Base-by-base conservation (phyloP, 2,113 vertebrate species). In the Antigone vipio region DNA sequence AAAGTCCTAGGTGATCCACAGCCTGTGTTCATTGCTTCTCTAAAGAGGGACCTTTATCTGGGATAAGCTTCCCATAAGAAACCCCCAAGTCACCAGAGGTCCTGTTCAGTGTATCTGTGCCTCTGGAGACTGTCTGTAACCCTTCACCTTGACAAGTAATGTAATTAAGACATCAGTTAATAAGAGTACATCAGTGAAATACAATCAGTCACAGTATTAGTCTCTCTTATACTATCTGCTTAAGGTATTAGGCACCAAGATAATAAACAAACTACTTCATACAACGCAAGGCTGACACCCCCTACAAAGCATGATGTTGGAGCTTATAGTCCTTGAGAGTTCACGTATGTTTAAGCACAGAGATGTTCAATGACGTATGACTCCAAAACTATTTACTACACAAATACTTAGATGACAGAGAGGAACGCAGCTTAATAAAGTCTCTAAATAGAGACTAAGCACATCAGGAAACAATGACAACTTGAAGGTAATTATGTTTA, bases 401-500 rank as follows among this genome's bases (percentile, higher is more conserved):
- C 30, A 91, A 92, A 89, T 69, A 53, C n/a, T 69, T 64, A 73
- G 27, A 92, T 49, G 30, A 68, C 68, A 64, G 56, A 87, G 77
- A 86, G 2, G 4, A 95, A 91, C 87, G 44, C 32, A 87, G 35
- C 18, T 85, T 86, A 85, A 72, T 93, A 45, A 32, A 82, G 23
- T 35, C 40, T 90, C 62, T 34, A 50, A 89, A 81, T 6, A 87
- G 66, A 91, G 42, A 92, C n/a, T 78, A 81, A 64, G 77, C 35
- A 78, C 47, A 85, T 64, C 56, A 85, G 69, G 40, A 91, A 95
- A 89, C 1, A 3, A 89, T 73, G 87, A 78, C 77, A 92, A 84
- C 64, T 47, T 71, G 47, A 67, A 95, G 44, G 38, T 84, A 88
- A 93, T 91, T 66, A 82, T 72, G 40, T 84, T 95, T 77, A 91